A percentile compares a stretch with the other conserved stretches of the same genome.
These are phyloP conservation scores for Calephelis virginiensis DNA, from an alignment of 1,140 invertebrate species.

Conservation along the genomic window DNA sequence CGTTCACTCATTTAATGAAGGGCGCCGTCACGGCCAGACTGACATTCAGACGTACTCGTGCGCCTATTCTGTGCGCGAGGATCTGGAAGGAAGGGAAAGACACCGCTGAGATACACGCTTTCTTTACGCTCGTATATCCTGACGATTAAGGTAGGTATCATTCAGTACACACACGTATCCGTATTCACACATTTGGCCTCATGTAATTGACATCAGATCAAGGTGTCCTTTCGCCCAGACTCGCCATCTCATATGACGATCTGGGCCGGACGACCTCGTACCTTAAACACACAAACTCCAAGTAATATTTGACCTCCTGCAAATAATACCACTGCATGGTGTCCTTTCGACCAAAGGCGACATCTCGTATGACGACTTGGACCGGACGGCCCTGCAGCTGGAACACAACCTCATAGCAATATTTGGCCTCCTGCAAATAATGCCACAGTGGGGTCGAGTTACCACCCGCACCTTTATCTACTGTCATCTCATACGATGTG, in stretches of 20 bases:
- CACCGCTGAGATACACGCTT: neutral
- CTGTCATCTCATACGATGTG: neutral
- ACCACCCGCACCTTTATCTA: neutral
- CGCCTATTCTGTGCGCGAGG: neutral
- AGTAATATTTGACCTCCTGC: neutral
- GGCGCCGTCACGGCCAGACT: slow-evolving; percentile 5
- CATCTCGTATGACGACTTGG: neutral
- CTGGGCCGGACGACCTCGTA: neutral
- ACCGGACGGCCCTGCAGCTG: neutral
- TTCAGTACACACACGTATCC: neutral
- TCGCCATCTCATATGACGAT: neutral
- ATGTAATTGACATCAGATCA: neutral
- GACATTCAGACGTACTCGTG: neutral
- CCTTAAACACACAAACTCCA: neutral
- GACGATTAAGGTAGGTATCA: neutral
- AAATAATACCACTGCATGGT: neutral
- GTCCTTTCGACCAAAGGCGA: neutral
- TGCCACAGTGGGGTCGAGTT: neutral
- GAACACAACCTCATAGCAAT: neutral
- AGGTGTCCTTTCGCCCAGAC: neutral
- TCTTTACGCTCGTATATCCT: no score
- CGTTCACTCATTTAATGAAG: neutral
- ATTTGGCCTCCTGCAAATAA: neutral
- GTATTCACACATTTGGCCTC: neutral
- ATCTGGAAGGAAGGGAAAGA: no score